Percentiles rank a stretch among this genome's conserved stretches.
Conservation (phyloP, 2,888 invertebrate genomes). For the Heliothis peltigera region DNA sequence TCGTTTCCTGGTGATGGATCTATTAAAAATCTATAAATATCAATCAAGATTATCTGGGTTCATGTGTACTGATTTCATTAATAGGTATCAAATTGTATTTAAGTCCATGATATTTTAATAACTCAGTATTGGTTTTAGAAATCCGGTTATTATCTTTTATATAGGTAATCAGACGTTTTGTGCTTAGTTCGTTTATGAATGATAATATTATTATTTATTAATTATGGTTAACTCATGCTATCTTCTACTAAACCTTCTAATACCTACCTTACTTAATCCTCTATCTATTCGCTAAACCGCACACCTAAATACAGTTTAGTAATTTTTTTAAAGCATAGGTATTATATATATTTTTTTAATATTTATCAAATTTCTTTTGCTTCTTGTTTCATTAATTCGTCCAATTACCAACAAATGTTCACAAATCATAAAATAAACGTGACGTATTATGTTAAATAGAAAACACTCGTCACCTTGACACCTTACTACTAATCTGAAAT, state of each 20-base stretch:
- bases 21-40: conserved; percentile 45
- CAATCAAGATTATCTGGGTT: conserved; percentile 12
- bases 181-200: not conserved
- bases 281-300: no score
- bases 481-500: conserved; percentile 53
- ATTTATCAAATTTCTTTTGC: not conserved
- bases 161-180: not conserved
- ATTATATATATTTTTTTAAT: no score
- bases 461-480: conserved; percentile 67
- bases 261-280: no score
- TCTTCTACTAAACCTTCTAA: not conserved
- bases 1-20: conserved; percentile 41
- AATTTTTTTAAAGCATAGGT: no score
- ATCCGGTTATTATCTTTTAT: conserved; percentile 7
- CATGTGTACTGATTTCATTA: conserved; percentile 2
- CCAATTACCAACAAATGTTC: not conserved
- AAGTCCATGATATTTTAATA: conserved; percentile 2
- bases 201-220: not conserved
- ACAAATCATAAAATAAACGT: not conserved
- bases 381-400: not conserved
- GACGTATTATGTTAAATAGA: conserved; percentile 54
- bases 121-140: conserved; percentile 16
- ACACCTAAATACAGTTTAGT: no score
- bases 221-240: not conserved
- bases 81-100: conserved; percentile 19